Evolutionary conservation across 1,140 invertebrate genomes (phyloP), one percentile per base, ranked within the genome.

Genomic region (Bombus pascuorum): DNA sequence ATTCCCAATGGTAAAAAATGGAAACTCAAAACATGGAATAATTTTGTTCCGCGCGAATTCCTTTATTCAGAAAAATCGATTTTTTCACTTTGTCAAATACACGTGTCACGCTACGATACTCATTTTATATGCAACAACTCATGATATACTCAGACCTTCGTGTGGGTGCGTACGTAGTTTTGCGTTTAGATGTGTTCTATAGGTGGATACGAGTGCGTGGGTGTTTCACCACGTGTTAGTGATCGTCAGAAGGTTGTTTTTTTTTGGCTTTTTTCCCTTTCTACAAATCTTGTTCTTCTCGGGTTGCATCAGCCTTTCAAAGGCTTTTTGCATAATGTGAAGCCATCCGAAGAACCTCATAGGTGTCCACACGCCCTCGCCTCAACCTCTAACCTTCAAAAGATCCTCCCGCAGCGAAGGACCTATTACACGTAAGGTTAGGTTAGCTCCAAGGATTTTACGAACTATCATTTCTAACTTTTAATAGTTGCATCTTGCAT

Each of bases 291-390:
- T 39, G 18, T 65, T 42, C 28, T 32, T 42, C 59, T 32, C 18
- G 3, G 18, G 28, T 18, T 42, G 59, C 57, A 25, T 12, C 57
- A 25, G 10, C 28, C 18, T 42, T 65, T 44, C 75, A 39, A 59
- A 44, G 53, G 37, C 34, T 22, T 22, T 76, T 62, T 77, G 57
- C 75, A 77, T 77, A 77, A 62, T 62, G 28, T 32, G 32, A 77
- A 59, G 37, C n/a, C 53, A 42, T 10, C 9, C n/a, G 22, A 78
- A 65, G 65, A 65, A 78, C 25, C 37, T 42, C 25, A 39, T 76
- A 62, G 18, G 1, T 78, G 18, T 78, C 37, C 28, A n/a, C 15
- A 32, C 53, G 34, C 25, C 34, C 34, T 62, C 34, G 57, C 28
- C 8, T 22, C 28, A 42, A n/a, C 75, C 28, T 78, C 18, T 78